Conservation (phyloP, 92 coral and sea anemone species). For the Parazoanthus darwini region DNA sequence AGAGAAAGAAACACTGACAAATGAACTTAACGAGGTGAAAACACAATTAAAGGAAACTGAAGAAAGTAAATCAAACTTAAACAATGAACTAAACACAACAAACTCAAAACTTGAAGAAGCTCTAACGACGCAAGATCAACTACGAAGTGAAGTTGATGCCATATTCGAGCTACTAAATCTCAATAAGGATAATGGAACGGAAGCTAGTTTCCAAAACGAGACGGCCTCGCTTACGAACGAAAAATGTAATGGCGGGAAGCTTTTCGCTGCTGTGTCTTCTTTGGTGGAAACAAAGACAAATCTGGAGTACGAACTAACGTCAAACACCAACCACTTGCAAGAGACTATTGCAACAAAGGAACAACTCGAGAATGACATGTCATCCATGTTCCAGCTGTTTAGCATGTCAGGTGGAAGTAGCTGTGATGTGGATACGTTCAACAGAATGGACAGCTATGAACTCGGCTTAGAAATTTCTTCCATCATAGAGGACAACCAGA, state of each 20-base stretch:
- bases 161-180: slow-evolving; percentile 16
- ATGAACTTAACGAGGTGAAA: slow-evolving; percentile 63
- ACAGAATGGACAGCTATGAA: slow-evolving; percentile 28
- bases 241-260: not conserved
- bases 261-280: slow-evolving; percentile 30
- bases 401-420: slow-evolving; percentile 53
- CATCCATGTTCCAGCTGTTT: slow-evolving; percentile 79
- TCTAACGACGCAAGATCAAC: slow-evolving; percentile 1
- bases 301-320: slow-evolving; percentile 62
- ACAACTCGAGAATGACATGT: slow-evolving; percentile 71
- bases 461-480: slow-evolving; percentile 61
- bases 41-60: slow-evolving; percentile 39
- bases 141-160: slow-evolving; percentile 2
- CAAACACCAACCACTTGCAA: slow-evolving; percentile 62
- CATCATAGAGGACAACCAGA: slow-evolving; percentile 66
- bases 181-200: not conserved
- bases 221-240: too few relatives aligned
- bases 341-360: slow-evolving; percentile 72
- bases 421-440: slow-evolving; percentile 3
- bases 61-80: not conserved
- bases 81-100: slow-evolving; percentile 1
- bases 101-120: slow-evolving; percentile 34
- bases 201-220: not conserved
- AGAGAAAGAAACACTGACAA: slow-evolving; percentile 57
- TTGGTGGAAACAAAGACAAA: slow-evolving; percentile 47